Conservation (phyloP, 2,113 vertebrate species). For the Tenrec ecaudatus region DNA sequence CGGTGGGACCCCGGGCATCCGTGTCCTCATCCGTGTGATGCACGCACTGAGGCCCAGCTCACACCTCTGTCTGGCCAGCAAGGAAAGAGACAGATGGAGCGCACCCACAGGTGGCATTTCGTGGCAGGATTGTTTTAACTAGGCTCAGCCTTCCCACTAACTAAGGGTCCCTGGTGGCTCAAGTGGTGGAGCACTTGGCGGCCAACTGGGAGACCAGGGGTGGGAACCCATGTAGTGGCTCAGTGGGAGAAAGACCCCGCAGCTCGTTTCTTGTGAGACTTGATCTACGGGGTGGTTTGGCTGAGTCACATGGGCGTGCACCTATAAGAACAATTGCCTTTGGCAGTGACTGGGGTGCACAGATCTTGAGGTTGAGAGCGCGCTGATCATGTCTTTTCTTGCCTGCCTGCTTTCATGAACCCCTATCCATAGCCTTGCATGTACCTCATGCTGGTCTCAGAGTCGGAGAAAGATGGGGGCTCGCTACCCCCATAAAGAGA, state of each 20-base stretch:
- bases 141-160: too few relatives aligned
- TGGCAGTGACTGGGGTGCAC: too few relatives aligned
- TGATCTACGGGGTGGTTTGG: background rate
- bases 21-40: too few relatives aligned
- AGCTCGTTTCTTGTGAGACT: background rate
- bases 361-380: background rate
- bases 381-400: background rate
- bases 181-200: background rate
- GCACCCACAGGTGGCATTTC: too few relatives aligned
- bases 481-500: too few relatives aligned
- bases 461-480: too few relatives aligned
- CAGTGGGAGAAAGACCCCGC: background rate
- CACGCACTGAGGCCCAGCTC: background rate
- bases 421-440: background rate
- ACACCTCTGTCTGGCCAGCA: background rate
- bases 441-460: background rate
- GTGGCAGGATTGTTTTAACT: background rate
- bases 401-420: background rate
- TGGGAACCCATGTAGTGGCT: background rate
- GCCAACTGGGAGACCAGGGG: background rate
- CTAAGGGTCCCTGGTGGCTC: background rate
- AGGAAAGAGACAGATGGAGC: fast-evolving
- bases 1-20: fast-evolving
- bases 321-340: background rate
- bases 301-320: background rate